Percentiles rank a stretch among this genome's conserved stretches.
Conservation (phyloP, 2,888 invertebrate species). For the Synanthedon andrenaeformis region DNA sequence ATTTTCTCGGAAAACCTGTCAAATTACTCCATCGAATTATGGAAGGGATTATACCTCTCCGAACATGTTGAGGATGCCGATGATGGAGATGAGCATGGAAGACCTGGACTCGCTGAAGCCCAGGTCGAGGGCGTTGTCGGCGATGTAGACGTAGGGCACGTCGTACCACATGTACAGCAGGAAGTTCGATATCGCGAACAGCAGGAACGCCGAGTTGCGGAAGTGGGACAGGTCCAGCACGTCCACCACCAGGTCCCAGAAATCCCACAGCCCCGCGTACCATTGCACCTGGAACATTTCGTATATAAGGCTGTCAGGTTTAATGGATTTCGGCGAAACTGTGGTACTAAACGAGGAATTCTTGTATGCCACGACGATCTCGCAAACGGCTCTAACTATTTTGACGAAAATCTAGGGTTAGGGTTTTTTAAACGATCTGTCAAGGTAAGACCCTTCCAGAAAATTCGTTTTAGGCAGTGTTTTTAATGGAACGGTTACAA, state of each 20-base stretch:
- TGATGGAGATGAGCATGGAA: constrained; percentile 86
- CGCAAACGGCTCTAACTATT: no score
- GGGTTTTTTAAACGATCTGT: no score
- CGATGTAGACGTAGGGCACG: constrained; percentile 91
- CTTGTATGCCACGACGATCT: no score
- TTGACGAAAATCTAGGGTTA: no score
- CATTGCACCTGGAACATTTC: constrained; percentile 66
- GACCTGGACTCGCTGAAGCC: constrained; percentile 80
- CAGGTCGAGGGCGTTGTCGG: constrained; percentile 80
- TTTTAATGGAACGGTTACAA: no score
- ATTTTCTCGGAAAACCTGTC: no score
- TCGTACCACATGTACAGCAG: constrained; percentile 93
- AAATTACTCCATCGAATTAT: no score
- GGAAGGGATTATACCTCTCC: constrained; percentile 81
- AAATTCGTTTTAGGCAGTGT: no score
- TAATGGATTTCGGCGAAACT: no score
- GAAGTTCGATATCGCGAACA: constrained; percentile 90
- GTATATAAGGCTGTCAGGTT: no score
- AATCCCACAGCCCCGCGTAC: constrained; percentile 81
- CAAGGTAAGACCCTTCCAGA: no score
- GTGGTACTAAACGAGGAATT: no score
- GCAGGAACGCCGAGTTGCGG: constrained; percentile 76
- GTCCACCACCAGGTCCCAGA: constrained; percentile 81
- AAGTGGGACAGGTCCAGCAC: constrained; percentile 88
- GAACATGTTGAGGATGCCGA: constrained; percentile 88